Evolutionary conservation across 2,113 vertebrate genomes (phyloP).

Genomic region (Isichthys henryi): DNA sequence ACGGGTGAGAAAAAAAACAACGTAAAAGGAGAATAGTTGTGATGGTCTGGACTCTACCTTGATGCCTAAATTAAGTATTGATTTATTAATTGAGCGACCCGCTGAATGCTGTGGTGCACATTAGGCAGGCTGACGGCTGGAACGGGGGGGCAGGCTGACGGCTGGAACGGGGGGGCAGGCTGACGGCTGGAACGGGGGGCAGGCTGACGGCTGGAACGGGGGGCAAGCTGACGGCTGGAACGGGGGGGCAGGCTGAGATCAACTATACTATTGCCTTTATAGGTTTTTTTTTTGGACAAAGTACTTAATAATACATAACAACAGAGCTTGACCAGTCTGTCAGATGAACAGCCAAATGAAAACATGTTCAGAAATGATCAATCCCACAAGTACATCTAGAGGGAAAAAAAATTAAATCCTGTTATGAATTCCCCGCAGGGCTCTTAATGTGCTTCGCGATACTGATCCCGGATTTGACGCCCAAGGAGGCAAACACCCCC

Average conservation of each 20-base stretch:
- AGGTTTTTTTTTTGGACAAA: background rate
- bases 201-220: background rate
- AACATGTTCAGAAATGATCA: background rate
- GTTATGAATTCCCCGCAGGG: background rate
- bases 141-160: background rate
- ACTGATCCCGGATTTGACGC: background rate
- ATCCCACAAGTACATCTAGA: background rate
- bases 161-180: too few relatives aligned
- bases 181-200: background rate
- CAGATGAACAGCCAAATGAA: background rate
- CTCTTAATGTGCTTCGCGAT: background rate
- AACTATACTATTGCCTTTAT: background rate
- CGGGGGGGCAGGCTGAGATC: background rate
- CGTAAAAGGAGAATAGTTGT: background rate
- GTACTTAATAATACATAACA: background rate
- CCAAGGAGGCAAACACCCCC: background rate
- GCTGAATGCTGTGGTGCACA: background rate
- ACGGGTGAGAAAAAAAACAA: background rate
- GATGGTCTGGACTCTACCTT: background rate
- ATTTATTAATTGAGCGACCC: background rate
- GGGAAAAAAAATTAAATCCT: background rate
- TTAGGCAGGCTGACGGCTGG: background rate
- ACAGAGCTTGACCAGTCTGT: background rate
- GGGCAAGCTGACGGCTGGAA: too few relatives aligned
- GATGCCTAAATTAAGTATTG: background rate